phyloP scores from a whole-genome alignment of 2,888 invertebrate species.

The Hemicrepidius hirtus region DNA sequence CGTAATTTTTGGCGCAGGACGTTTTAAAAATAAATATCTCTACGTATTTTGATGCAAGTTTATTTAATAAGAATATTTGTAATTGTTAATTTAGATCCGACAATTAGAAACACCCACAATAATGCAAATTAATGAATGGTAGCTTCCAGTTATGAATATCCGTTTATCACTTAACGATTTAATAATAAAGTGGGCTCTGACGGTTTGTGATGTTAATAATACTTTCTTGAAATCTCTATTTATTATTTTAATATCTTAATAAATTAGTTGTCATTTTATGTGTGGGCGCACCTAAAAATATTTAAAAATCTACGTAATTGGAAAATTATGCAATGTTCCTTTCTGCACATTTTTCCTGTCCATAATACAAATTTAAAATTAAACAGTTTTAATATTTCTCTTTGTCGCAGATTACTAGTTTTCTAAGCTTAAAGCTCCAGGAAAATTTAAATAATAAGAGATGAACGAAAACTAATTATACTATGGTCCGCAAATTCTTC shows the following conservation, averaged over 20 bases:
- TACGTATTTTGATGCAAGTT: no score
- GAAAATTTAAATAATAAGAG: no score
- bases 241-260: constrained; percentile 23
- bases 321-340: constrained; percentile 5
- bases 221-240: not conserved
- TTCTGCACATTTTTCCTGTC: not conserved
- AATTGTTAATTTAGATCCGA: not conserved
- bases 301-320: constrained; percentile 20
- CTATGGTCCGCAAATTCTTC: no score
- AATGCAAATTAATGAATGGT: constrained; percentile 14
- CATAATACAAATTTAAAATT: no score
- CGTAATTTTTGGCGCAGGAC: no score
- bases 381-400: no score
- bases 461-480: no score
- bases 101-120: constrained; percentile 11
- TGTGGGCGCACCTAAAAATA: constrained; percentile 23
- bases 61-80: not conserved
- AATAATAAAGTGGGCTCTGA: not conserved
- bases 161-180: not conserved
- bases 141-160: constrained; percentile 16
- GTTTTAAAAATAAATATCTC: no score
- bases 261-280: constrained; percentile 24
- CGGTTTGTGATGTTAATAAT: not conserved
- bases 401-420: no score
- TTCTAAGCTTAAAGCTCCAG: no score